Evolutionary conservation across 2,797 vertebrate genomes (phyloP).

Genomic region (Peromyscus aztecus): DNA sequence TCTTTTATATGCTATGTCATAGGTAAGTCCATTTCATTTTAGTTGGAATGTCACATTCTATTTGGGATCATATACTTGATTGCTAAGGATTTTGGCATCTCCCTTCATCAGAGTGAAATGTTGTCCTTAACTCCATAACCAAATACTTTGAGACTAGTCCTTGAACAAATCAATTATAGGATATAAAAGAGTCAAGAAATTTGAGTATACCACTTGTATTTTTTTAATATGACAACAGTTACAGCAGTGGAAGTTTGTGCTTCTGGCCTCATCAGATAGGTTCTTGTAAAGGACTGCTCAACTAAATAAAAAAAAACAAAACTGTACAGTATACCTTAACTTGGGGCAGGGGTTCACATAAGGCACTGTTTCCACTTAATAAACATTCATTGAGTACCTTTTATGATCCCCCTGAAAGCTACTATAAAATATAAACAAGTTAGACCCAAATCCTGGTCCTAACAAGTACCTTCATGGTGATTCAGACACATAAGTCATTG

Average conservation of each 20-base stretch:
- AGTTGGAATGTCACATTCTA: background rate
- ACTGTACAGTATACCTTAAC: background rate
- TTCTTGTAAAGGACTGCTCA: constrained; percentile 16
- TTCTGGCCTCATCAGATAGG: background rate
- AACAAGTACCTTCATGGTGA: background rate
- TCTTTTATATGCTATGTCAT: background rate
- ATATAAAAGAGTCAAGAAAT: background rate
- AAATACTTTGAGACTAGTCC: background rate
- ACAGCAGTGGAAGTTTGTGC: background rate
- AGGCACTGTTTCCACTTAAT: background rate
- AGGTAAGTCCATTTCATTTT: background rate
- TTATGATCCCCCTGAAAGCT: background rate
- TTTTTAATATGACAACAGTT: background rate
- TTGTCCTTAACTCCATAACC: background rate
- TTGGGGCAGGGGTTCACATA: background rate
- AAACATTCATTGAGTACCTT: background rate
- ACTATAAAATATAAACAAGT: constrained; percentile 20
- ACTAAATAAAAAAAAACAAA: background rate
- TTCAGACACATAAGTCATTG: background rate
- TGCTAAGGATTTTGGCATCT: constrained; percentile 12
- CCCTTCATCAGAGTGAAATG: background rate
- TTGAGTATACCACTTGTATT: background rate
- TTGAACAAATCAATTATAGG: background rate
- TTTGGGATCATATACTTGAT: background rate
- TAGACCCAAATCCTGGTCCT: background rate